Base-by-base conservation (phyloP, 2,113 vertebrate genomes). In the Lutjanus erythropterus region DNA sequence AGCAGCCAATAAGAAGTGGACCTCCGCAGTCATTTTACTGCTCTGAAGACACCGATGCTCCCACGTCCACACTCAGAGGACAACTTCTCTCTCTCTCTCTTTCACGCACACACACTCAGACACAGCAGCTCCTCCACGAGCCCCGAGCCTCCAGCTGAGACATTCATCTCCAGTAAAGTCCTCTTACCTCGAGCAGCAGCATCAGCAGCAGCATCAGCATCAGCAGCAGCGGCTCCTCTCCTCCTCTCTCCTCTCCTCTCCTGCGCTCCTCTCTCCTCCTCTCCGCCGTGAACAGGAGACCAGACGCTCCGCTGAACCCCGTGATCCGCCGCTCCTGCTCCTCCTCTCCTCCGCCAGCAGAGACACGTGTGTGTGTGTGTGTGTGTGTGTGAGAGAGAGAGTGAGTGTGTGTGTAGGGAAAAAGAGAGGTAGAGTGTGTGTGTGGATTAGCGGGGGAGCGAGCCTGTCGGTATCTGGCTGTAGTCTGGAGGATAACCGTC, bases 381-480 rank as follows among this genome's bases (percentile, higher is more conserved):
- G 61, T 49, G 62, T 18, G 53, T 11, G 69, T 42, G 59, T 55
- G n/a, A n/a, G 15, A 53, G 33, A 69, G 44, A 16, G 71, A 12
- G 39, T 21, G 46, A 47, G 55, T 6, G 47, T 4, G 58, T 33
- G 41, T 65, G 46, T 21, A 23, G 18, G 42, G n/a, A 25, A 35
- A 49, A 35, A 52, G 37, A 18, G 66, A 8, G 41, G 16, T 2
- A n/a, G 33, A 46, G 69, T 53, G 59, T 56, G 59, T 62, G 59
- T 62, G 71, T 50, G 83, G 12, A 12, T 49, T 58, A 69, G n/a
- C 27, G 18, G 49, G 72, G 55, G 72, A 52, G 53, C 15, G 44
- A 75, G 88, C 52, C 55, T 74, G 78, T 68, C 75, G 66, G 77
- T 81, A 72, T 85, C 39, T 89, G 77, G 52, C 66, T 81, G 71